These are phyloP conservation scores for mouse (Mus musculus) DNA, from an alignment of 2,113 vertebrate genomes.

Conservation along the genomic window DNA sequence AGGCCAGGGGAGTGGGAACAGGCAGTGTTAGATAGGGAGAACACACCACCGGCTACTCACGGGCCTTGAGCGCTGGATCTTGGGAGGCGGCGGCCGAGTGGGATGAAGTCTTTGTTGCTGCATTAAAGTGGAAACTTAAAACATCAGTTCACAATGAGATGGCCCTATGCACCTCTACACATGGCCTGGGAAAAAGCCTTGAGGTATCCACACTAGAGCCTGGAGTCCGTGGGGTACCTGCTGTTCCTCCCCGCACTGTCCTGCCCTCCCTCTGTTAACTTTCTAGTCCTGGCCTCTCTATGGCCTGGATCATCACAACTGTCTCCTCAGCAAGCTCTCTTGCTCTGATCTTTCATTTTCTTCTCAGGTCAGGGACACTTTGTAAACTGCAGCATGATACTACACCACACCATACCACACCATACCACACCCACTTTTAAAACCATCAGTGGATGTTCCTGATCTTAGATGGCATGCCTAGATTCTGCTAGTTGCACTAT, in stretches of 20 bases:
- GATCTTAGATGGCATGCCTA: neutral
- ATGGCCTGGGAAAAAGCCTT: neutral
- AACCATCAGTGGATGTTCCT: neutral
- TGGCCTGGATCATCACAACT: neutral
- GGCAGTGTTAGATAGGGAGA: slow-evolving; percentile 86
- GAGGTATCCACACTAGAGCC: neutral
- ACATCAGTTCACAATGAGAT: slow-evolving; percentile 76
- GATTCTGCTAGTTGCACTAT: neutral
- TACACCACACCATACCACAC: neutral
- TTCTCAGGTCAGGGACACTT: neutral
- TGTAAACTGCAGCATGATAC: neutral
- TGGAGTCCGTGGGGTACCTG: accelerated
- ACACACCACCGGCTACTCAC: slow-evolving; percentile 89
- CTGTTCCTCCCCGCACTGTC: neutral
- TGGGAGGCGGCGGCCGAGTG: slow-evolving; percentile 89
- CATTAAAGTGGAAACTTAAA: slow-evolving; percentile 89
- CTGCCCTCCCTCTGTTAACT: neutral
- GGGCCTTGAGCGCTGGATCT: slow-evolving; percentile 90
- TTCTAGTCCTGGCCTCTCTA: neutral
- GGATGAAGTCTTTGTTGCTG: slow-evolving; percentile 89
- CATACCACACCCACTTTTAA: neutral
- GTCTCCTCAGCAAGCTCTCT: neutral
- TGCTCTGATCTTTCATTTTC: neutral
- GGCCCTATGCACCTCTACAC: neutral
- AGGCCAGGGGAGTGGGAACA: slow-evolving; percentile 77